phyloP scores from a whole-genome alignment of 2,113 vertebrate genomes.

The Sorex araneus region DNA sequence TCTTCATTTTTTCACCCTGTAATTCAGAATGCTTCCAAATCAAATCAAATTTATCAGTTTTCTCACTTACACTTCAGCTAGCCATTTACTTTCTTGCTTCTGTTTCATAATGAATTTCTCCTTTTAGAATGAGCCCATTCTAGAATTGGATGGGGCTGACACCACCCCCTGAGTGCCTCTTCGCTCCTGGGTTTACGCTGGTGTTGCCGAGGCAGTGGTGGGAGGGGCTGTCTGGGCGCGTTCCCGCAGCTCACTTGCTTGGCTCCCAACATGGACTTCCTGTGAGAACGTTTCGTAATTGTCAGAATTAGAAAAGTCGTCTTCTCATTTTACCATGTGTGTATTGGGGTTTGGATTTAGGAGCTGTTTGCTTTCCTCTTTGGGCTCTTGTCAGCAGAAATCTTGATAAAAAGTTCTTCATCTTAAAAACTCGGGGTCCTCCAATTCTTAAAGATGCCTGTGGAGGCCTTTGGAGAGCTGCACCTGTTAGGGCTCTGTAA shows the following conservation, averaged over 20 bases:
- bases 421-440: background rate
- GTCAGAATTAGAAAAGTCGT: constrained; percentile 38
- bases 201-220: background rate
- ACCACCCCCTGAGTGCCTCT: background rate
- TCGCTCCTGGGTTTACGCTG: background rate
- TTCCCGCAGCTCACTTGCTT: constrained; percentile 30
- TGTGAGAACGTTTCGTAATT: constrained; percentile 43
- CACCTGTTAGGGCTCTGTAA: background rate
- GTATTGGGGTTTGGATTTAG: constrained; percentile 58
- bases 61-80: constrained; percentile 33
- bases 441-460: background rate
- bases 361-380: constrained; percentile 7
- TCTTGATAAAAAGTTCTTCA: background rate
- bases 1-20: too few relatives aligned
- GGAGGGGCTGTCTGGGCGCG: background rate
- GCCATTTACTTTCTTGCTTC: constrained; percentile 13
- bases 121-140: constrained; percentile 46
- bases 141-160: constrained; percentile 27
- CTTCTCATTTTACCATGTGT: constrained; percentile 8
- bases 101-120: background rate
- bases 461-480: background rate
- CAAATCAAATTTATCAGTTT: background rate
- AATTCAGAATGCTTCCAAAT: constrained; percentile 26
- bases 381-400: constrained; percentile 34
- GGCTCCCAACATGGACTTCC: constrained; percentile 44